Percentiles rank a stretch among this genome's conserved stretches.
Conservation (phyloP, 2,888 invertebrate species). For the Drosophila conformis region DNA sequence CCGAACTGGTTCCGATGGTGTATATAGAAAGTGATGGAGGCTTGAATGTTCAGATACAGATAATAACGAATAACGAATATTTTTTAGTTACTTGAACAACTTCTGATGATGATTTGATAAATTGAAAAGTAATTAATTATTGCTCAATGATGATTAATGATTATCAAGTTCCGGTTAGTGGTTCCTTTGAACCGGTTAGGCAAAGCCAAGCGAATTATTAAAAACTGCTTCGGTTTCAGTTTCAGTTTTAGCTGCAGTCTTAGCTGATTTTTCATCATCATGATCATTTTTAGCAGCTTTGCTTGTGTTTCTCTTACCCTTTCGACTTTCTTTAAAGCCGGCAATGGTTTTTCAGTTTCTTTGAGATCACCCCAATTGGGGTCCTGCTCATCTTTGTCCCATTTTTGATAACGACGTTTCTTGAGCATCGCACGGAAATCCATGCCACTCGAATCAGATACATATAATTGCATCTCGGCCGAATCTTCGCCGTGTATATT, state of each 20-base stretch:
- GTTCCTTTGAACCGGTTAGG: background rate
- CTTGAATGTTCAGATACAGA: background rate
- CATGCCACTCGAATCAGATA: constrained; percentile 98
- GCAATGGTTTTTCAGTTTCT: constrained; percentile 94
- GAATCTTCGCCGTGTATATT: constrained; percentile 98
- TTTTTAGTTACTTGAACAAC: background rate
- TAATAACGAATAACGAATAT: background rate
- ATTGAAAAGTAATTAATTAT: background rate
- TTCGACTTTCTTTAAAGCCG: constrained; percentile 96
- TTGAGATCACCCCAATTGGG: constrained; percentile 97
- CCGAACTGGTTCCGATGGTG: background rate
- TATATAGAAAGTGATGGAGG: background rate
- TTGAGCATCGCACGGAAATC: constrained; percentile 99
- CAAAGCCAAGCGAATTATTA: background rate
- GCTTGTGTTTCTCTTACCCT: constrained; percentile 88
- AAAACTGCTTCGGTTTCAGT: background rate
- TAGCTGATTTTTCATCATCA: constrained; percentile 45
- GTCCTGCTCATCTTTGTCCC: constrained; percentile 95
- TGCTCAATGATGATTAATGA: background rate
- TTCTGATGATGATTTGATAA: background rate
- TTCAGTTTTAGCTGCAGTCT: background rate
- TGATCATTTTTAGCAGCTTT: background rate
- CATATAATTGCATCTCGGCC: constrained; percentile 97
- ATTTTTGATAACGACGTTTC: constrained; percentile 97
- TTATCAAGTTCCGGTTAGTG: background rate